Evolutionary conservation across 2,888 invertebrate genomes (phyloP), one percentile per base, ranked within the genome.

Genomic region (Sarcophaga carnaria): DNA sequence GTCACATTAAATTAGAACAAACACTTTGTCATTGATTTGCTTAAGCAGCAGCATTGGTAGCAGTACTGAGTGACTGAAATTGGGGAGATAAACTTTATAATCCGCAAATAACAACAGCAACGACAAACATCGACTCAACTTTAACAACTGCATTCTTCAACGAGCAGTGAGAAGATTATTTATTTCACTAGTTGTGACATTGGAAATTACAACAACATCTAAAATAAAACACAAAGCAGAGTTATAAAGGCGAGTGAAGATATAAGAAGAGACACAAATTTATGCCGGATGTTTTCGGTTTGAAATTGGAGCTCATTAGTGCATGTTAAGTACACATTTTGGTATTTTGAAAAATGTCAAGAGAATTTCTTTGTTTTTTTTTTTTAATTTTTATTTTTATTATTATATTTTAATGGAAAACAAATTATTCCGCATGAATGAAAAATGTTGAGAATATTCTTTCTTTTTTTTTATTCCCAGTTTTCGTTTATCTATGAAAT

Each of bases 1-100:
- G 92, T 91, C 92, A 91, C 89, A 90, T 90, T 90, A 90, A 90
- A 92, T 92, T 92, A 91, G 90, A 90, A 89, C 89, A 90, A 90
- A 90, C 92, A 92, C 91, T 92, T 92, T 92, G 92, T 91, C 92
- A 92, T 90, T 90, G 88, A 67, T 88, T 88, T 88, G 88, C 86
- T 86, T 88, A 84, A 85, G 75, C 78, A 83, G 72, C 62, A 60
- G 54, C 54, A 54, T 54, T 54, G 54, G 54, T 17, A 54, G 17
- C 17, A 54, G 17, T 17, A 54, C 54, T 14, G 54, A 12, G 37
- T 37, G 37, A 70, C 12, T 64, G 62, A 64, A 69, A 78, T 62
- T 47, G 67, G 25, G 71, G 80, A 80, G 76, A 85, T 85, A 85
- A 84, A 80, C 45, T 85, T 85, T 67, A 71, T 67, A 64, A 80